Evolutionary conservation across 2,113 vertebrate species (phyloP), one percentile per base, ranked within the genome.

Genomic region (Ceyx cyanopectus): DNA sequence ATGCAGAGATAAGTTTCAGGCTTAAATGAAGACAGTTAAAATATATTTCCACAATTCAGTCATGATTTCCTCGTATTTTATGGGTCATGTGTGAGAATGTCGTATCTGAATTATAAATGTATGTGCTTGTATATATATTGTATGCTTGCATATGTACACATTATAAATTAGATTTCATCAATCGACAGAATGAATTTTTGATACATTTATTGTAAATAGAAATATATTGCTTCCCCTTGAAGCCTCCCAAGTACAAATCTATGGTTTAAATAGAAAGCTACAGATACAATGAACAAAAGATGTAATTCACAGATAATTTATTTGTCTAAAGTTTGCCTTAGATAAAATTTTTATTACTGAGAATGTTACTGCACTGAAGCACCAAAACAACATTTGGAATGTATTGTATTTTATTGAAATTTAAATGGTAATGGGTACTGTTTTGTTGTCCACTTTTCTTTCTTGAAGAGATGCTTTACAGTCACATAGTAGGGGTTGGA

Each of bases 71-170:
- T 73, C 8, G 13, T 3, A 29, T 80, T 76, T 86, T 65, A 37
- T 70, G 6, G 30, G 30, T 54, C 7, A 18, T n/a, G 11, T 40
- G 8, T 67, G 14, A 56, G 67, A 70, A 46, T 45, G 1, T 19
- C 8, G 14, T 15, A 48, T 34, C 7, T 50, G 26, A 53, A 65
- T 51, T 24, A 50, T 5, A 30, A 5, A 12, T 5, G 2, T 45
- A 10, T 70, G 16, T 53, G 15, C 37, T 37, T 30, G 1, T 14
- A 21, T 16, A n/a, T 32, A 27, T 70, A 40, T 14, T 11, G 1
- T 26, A 9, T 32, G 14, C 1, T 0, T 23, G 8, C 50, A 6
- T 17, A 26, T 1, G 0, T 26, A 51, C 4, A 20, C 8, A 2
- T 22, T 56, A 30, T 14, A 30, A 67, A 48, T 66, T 23, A 61